Conservation (phyloP, 35 echinoderm and acorn worm species). For the Patiria miniata region DNA sequence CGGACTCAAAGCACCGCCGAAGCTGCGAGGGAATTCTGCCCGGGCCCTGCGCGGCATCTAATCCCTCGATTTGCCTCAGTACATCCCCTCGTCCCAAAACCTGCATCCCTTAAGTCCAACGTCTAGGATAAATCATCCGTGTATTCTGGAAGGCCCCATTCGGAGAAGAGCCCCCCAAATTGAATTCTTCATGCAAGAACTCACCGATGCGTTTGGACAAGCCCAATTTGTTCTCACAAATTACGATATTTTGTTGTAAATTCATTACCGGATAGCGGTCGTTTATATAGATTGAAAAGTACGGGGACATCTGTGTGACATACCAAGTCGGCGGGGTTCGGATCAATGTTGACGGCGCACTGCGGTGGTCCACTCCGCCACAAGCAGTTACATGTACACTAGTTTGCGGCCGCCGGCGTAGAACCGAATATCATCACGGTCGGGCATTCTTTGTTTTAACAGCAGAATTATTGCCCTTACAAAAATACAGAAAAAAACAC, state of each 20-base stretch:
- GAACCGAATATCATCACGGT: conserved; percentile 1
- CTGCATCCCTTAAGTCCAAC: background rate
- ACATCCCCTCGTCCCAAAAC: background rate
- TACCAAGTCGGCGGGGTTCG: background rate
- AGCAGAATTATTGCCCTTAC: too few relatives aligned
- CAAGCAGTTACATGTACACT: conserved; percentile 21
- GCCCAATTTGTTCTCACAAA: conserved; percentile 19
- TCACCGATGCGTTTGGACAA: background rate
- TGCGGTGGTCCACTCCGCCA: background rate
- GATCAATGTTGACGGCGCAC: background rate
- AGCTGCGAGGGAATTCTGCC: background rate
- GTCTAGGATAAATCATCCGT: background rate
- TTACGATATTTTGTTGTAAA: conserved; percentile 16
- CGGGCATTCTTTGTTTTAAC: background rate
- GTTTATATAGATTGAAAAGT: too few relatives aligned
- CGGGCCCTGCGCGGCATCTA: background rate
- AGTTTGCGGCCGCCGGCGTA: background rate
- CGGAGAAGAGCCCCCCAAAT: background rate
- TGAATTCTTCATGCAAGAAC: background rate
- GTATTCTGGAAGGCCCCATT: background rate
- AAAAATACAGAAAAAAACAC: too few relatives aligned
- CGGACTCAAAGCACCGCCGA: background rate
- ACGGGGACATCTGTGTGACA: background rate
- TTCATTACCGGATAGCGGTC: background rate
- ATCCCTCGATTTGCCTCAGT: background rate